A percentile compares a stretch with the other conserved stretches of the same genome.
These are phyloP conservation scores for Drosophila pseudotakahashii DNA, from an alignment of 2,888 invertebrate species.

Conservation along the genomic window DNA sequence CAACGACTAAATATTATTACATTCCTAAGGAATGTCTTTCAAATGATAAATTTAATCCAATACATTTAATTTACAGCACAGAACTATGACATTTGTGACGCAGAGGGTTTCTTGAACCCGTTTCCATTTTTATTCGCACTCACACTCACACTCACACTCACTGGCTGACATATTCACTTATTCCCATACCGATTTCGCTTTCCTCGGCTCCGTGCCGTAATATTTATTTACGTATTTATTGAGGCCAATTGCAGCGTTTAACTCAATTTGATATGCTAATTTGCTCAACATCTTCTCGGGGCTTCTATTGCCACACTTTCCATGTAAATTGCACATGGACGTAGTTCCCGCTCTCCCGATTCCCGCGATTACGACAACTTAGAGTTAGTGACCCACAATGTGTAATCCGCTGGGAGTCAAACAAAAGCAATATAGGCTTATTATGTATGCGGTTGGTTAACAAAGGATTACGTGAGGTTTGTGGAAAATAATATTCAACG, in stretches of 20 bases:
- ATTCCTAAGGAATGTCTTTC: too few species aligned
- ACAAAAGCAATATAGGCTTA: not conserved
- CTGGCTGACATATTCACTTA: too few species aligned
- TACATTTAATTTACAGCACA: not conserved
- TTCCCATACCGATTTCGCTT: constrained; percentile 44
- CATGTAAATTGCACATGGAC: constrained; percentile 4
- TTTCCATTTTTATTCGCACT: constrained; percentile 4
- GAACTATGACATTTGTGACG: constrained; percentile 21
- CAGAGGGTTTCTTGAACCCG: constrained; percentile 18
- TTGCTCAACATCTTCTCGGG: constrained; percentile 40
- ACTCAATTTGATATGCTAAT: constrained; percentile 77
- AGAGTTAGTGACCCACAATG: too few species aligned
- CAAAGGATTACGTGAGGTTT: too few species aligned
- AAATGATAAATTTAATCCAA: constrained; percentile 10
- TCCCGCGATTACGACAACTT: not conserved
- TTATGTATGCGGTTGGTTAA: not conserved
- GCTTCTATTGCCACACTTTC: constrained; percentile 11
- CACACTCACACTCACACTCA: too few species aligned
- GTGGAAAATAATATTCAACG: too few species aligned
- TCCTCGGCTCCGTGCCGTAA: constrained; percentile 44
- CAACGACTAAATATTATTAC: too few species aligned
- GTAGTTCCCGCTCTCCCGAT: not conserved
- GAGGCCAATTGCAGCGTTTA: constrained; percentile 67
- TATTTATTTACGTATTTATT: constrained; percentile 66
- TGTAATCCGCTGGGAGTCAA: not conserved